Percentiles rank a stretch among this genome's conserved stretches.
These are phyloP conservation scores for Omphaloscelis lunosa DNA, from an alignment of 2,888 invertebrate genomes.

Conservation along the genomic window DNA sequence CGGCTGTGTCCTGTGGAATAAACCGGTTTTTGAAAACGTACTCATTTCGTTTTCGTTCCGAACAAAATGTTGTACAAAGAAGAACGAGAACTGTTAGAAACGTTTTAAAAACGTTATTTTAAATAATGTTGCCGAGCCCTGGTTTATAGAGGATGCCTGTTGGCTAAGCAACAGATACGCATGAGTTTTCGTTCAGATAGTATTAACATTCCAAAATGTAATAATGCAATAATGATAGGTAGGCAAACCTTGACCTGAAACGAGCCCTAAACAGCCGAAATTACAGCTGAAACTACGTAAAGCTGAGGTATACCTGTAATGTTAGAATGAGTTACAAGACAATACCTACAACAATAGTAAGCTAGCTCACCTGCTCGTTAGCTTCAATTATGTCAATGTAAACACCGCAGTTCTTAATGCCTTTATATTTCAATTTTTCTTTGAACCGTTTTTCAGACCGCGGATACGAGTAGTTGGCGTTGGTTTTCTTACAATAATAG, in stretches of 20 bases:
- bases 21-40: too few relatives aligned
- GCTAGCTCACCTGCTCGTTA: slow-evolving; percentile 8
- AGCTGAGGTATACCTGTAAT: slow-evolving; percentile 8
- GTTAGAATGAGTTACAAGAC: slow-evolving; percentile 35
- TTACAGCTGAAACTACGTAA: slow-evolving; percentile 25
- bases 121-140: too few relatives aligned
- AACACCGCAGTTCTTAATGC: slow-evolving; percentile 25
- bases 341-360: slow-evolving; percentile 30
- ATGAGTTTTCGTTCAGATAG: too few relatives aligned
- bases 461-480: slow-evolving; percentile 58
- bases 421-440: slow-evolving; percentile 47
- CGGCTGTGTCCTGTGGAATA: too few relatives aligned
- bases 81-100: too few relatives aligned
- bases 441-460: slow-evolving; percentile 48
- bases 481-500: slow-evolving; percentile 78
- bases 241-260: slow-evolving; percentile 6
- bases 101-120: too few relatives aligned
- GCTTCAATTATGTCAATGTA: slow-evolving; percentile 23
- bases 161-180: too few relatives aligned
- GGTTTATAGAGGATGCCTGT: too few relatives aligned
- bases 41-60: too few relatives aligned
- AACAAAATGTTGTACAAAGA: too few relatives aligned
- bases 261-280: slow-evolving; percentile 5
- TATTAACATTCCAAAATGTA: background rate
- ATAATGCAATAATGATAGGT: slow-evolving; percentile 15